Conservation (phyloP, 2,888 invertebrate genomes). For the Trachelus stipa region DNA sequence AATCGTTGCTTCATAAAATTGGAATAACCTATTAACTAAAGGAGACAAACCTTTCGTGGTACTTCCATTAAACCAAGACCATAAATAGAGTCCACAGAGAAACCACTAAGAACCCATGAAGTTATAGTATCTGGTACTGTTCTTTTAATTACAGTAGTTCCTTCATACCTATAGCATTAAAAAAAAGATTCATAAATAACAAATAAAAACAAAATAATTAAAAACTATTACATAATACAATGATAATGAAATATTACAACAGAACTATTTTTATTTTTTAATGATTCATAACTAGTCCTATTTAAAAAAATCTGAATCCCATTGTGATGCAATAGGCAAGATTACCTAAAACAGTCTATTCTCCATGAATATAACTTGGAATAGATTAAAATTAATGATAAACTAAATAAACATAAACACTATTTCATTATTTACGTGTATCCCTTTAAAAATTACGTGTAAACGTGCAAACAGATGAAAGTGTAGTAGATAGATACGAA, state of each 20-base stretch:
- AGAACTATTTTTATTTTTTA: neutral
- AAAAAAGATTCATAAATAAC: conserved; percentile 4
- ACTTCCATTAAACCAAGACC: conserved; percentile 82
- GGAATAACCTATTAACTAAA: neutral
- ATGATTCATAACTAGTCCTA: neutral
- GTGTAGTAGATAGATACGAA: conserved; percentile 37
- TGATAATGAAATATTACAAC: neutral
- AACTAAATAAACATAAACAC: neutral
- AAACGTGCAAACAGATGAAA: conserved; percentile 11
- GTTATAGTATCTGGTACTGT: conserved; percentile 86
- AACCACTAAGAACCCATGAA: conserved; percentile 86
- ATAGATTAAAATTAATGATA: neutral
- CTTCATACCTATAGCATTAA: conserved; percentile 66
- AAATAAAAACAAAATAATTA: conserved; percentile 16
- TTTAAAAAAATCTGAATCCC: neutral
- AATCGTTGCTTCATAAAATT: neutral
- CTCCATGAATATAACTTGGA: neutral
- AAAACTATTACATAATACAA: neutral
- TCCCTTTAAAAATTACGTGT: neutral
- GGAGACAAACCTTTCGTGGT: conserved; percentile 69
- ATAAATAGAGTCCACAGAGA: conserved; percentile 80
- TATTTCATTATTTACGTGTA: neutral
- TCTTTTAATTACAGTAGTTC: conserved; percentile 72
- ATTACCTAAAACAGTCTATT: neutral
- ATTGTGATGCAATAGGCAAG: neutral